phyloP scores from a whole-genome alignment of 2,888 invertebrate genomes.

The Linnaemya tessellans region DNA sequence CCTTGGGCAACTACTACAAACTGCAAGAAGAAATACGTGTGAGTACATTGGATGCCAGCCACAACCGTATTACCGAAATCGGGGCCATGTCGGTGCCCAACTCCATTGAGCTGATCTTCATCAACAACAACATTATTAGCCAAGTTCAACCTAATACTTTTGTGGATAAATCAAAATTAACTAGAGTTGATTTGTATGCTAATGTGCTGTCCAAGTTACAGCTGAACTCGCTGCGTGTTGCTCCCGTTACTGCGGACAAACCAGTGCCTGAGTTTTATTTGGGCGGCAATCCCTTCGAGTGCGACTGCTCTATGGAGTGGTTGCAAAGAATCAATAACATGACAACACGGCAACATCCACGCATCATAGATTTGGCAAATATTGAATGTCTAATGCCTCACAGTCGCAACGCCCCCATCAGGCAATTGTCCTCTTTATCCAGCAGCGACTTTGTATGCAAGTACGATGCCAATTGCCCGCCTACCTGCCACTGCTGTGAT shows the following conservation, averaged over 20 bases:
- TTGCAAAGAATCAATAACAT: constrained; percentile 94
- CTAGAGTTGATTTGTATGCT: constrained; percentile 94
- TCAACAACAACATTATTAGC: constrained; percentile 94
- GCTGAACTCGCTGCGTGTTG: constrained; percentile 90
- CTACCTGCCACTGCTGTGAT: constrained; percentile 97
- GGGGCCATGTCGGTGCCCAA: constrained; percentile 93
- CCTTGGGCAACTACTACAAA: constrained; percentile 94
- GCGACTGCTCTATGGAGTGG: constrained; percentile 98
- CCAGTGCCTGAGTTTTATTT: constrained; percentile 94
- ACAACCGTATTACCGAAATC: constrained; percentile 93
- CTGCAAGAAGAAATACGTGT: constrained; percentile 91
- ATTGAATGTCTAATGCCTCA: constrained; percentile 94
- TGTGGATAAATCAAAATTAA: constrained; percentile 91
- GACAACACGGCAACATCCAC: constrained; percentile 92
- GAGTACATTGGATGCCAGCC: constrained; percentile 94
- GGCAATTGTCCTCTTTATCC: constrained; percentile 90
- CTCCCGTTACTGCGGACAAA: constrained; percentile 87
- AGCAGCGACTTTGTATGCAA: constrained; percentile 95
- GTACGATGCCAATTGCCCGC: constrained; percentile 96
- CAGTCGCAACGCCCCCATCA: constrained; percentile 90
- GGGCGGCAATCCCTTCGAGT: constrained; percentile 96
- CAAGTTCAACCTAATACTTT: constrained; percentile 93
- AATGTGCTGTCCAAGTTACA: constrained; percentile 93
- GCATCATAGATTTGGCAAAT: constrained; percentile 94
- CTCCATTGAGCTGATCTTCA: constrained; percentile 93